These are phyloP conservation scores for Sardina pilchardus DNA, from an alignment of 2,113 vertebrate species.

Conservation along the genomic window DNA sequence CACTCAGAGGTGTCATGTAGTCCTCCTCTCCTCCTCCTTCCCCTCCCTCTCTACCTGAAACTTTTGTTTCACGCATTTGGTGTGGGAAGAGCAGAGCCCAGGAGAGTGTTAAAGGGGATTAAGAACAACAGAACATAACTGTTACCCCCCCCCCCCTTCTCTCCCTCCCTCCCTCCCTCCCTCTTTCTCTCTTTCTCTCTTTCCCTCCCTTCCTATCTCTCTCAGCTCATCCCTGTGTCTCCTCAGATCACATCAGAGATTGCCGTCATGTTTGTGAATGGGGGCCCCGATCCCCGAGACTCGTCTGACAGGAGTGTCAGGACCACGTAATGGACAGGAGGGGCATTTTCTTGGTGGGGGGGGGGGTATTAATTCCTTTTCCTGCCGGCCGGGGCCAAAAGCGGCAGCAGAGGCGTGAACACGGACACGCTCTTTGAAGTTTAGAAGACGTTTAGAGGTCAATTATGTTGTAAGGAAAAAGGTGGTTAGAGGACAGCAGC, in stretches of 20 bases:
- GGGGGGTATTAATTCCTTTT: constrained; percentile 37
- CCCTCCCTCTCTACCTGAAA: constrained; percentile 21
- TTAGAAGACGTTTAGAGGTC: constrained; percentile 68
- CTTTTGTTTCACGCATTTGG: constrained; percentile 64
- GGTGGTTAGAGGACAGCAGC: constrained; percentile 46
- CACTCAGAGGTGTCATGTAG: constrained; percentile 30
- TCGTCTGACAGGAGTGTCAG: constrained; percentile 34
- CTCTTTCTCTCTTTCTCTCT: constrained; percentile 33
- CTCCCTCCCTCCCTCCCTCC: neutral
- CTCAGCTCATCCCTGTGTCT: constrained; percentile 22
- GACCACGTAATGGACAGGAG: constrained; percentile 35
- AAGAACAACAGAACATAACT: constrained; percentile 37
- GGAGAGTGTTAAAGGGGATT: constrained; percentile 48
- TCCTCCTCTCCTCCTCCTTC: neutral
- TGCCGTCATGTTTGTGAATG: constrained; percentile 49
- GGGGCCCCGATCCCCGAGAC: constrained; percentile 20
- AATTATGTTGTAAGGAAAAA: constrained; percentile 68
- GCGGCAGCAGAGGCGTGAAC: constrained; percentile 52
- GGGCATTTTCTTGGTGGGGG: constrained; percentile 12
- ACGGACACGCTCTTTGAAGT: constrained; percentile 63
- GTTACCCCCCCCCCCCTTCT: constrained; percentile 5
- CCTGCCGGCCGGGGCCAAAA: constrained; percentile 42
- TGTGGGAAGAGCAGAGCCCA: constrained; percentile 40
- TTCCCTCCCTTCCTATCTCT: constrained; percentile 14
- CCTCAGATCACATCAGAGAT: neutral